Evolutionary conservation across 2,113 vertebrate species (phyloP).

Genomic region (Ivindomyrus marchei): DNA sequence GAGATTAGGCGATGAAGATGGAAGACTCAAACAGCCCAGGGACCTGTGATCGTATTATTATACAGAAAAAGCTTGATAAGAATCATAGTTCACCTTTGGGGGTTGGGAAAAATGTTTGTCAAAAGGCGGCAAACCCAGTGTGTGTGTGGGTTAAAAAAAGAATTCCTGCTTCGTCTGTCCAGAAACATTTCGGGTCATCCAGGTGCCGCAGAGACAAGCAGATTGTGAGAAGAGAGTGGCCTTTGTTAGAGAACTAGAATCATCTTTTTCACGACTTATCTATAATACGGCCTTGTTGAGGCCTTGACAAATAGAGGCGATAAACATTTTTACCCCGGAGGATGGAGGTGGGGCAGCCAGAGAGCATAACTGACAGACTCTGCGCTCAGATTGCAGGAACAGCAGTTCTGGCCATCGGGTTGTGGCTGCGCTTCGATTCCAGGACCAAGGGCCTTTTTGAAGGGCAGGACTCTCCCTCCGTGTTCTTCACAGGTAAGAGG

Average conservation of each 20-base stretch:
- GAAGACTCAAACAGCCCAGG: not conserved
- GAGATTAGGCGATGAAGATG: not conserved
- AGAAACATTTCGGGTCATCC: not conserved
- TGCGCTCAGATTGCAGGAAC: constrained; percentile 71
- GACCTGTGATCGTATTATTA: not conserved
- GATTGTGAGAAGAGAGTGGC: constrained; percentile 2
- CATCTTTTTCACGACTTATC: constrained; percentile 1
- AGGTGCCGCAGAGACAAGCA: not conserved
- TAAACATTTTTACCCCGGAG: not conserved
- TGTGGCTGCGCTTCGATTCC: constrained; percentile 78
- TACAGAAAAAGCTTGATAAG: not conserved
- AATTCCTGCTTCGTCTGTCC: not conserved
- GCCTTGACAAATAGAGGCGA: not conserved
- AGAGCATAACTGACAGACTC: not conserved
- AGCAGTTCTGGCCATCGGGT: constrained; percentile 70
- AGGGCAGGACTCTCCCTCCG: constrained; percentile 50
- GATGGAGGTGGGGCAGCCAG: not conserved
- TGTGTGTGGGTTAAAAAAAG: not conserved
- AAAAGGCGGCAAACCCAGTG: not conserved
- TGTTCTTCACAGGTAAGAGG: constrained; percentile 71
- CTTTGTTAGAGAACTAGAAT: constrained; percentile 9
- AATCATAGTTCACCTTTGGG: not conserved
- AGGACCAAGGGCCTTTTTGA: constrained; percentile 73
- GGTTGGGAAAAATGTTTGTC: not conserved
- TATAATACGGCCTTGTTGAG: not conserved